Percentiles rank a stretch among this genome's conserved stretches.
Conservation (phyloP, 2,888 invertebrate genomes). For the Schrankia costaestrigalis region DNA sequence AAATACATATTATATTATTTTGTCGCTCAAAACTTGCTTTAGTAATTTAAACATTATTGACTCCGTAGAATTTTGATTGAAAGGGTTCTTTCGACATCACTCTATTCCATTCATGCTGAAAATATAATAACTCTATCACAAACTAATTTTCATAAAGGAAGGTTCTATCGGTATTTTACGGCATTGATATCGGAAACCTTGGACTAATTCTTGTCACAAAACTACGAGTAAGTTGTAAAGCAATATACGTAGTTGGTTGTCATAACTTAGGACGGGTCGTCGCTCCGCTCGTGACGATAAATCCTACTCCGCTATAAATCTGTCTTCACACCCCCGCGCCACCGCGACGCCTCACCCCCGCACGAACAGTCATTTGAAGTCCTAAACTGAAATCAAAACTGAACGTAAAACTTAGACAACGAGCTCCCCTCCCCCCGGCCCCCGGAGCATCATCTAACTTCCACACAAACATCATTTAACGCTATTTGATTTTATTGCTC, state of each 20-base stretch:
- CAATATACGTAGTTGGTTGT: conserved; percentile 8
- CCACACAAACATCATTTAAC: conserved; percentile 21
- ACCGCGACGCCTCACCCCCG: conserved; percentile 2
- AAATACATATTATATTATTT: too few relatives aligned
- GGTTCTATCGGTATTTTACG: too few relatives aligned
- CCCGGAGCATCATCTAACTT: conserved; percentile 10
- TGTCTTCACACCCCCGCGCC: conserved; percentile 3
- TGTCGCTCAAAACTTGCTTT: too few relatives aligned
- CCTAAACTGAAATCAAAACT: conserved; percentile 27
- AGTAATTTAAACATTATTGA: too few relatives aligned
- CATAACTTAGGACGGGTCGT: conserved; percentile 17
- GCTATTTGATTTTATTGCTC: conserved; percentile 22
- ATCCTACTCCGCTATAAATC: conserved; percentile 13
- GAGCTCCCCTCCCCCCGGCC: conserved; percentile 10
- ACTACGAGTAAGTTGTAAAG: too few relatives aligned
- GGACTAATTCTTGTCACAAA: too few relatives aligned
- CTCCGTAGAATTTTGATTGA: too few relatives aligned
- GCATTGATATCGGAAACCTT: too few relatives aligned
- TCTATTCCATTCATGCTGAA: too few relatives aligned
- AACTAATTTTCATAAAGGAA: too few relatives aligned
- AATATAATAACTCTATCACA: too few relatives aligned
- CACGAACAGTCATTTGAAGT: conserved; percentile 7
- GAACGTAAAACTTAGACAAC: conserved; percentile 27
- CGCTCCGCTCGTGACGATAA: conserved; percentile 14
- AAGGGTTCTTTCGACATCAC: too few relatives aligned